Base-by-base conservation (phyloP, 2,797 vertebrate genomes). In the Synaphobranchus kaupii region DNA sequence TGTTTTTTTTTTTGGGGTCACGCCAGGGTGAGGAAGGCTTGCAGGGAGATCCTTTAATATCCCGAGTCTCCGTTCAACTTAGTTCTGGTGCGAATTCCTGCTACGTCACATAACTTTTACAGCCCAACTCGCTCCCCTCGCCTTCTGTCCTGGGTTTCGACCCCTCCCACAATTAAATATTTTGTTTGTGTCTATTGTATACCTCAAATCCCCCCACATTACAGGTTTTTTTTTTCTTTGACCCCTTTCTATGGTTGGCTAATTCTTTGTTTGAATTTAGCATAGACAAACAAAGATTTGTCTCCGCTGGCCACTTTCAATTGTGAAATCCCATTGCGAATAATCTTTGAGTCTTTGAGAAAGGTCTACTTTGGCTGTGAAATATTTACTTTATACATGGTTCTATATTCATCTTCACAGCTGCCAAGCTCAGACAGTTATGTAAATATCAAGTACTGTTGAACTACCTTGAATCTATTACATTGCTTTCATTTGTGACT, bases 141-240 rank as follows among this genome's bases (percentile, higher is more conserved):
- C n/a, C n/a, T n/a, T n/a, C n/a, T n/a, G n/a, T n/a, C n/a, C n/a
- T n/a, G n/a, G n/a, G n/a, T n/a, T 47, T 9, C 44, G 44, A 81
- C 25, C 44, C 52, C 12, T 81, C 76, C 73, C 76, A 13, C 15
- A 56, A 66, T 68, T 84, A 84, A 84, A 4, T 10, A 34, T 28
- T 85, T 71, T 84, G 44, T 84, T 87, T 86, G 84, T 86, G 13
- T 39, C 10, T 85, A 86, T 60, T 87, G n/a, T 83, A 15, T 85
- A 85, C 2, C 0, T 0, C 86, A 68, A 50, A 44, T 28, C 20
- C 39, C 48, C 31, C 50, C 60, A 58, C 28, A 60, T 84, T 87
- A 28, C 73, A 56, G 44, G 89, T 83, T 86, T 80, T 71, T 47
- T 44, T 89, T 71, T 76, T 28, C 34, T 22, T 15, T 2, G n/a